Conservation (phyloP, 2,888 invertebrate genomes). For the Phania funesta region DNA sequence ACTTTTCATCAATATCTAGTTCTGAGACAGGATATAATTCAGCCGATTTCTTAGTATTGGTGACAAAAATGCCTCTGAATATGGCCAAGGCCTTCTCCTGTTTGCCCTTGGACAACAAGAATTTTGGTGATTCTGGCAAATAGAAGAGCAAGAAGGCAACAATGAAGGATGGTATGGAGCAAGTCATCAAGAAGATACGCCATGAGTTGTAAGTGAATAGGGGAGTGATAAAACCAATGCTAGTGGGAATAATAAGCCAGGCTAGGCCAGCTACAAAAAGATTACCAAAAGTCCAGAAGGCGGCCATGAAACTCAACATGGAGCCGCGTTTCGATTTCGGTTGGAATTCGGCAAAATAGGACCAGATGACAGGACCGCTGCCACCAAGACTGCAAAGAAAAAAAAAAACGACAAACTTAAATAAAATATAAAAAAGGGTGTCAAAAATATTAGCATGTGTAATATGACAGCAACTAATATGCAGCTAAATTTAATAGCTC, state of each 20-base stretch:
- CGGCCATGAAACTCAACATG: conserved; percentile 96
- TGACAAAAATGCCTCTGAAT: conserved; percentile 89
- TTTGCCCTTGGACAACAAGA: conserved; percentile 89
- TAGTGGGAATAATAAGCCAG: conserved; percentile 87
- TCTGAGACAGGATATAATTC: conserved; percentile 89
- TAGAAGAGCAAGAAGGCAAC: conserved; percentile 91
- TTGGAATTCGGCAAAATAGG: conserved; percentile 97
- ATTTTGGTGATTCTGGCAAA: conserved; percentile 95
- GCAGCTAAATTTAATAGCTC: neutral
- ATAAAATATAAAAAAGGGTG: neutral
- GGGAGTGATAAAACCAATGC: conserved; percentile 85
- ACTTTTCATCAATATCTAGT: conserved; percentile 83
- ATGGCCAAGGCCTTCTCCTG: conserved; percentile 90
- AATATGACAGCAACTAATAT: neutral
- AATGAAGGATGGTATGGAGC: conserved; percentile 92
- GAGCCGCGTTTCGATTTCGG: conserved; percentile 94
- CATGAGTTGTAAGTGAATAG: conserved; percentile 93
- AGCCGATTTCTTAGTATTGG: conserved; percentile 86
- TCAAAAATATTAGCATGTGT: neutral
- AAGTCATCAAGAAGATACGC: conserved; percentile 93
- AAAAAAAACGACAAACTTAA: neutral
- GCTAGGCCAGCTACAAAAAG: conserved; percentile 93
- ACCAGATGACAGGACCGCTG: conserved; percentile 93
- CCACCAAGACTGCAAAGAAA: conserved; percentile 76
- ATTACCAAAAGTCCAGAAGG: conserved; percentile 97